Conservation (phyloP, 2,113 vertebrate species). For the Boleophthalmus pectinirostris region DNA sequence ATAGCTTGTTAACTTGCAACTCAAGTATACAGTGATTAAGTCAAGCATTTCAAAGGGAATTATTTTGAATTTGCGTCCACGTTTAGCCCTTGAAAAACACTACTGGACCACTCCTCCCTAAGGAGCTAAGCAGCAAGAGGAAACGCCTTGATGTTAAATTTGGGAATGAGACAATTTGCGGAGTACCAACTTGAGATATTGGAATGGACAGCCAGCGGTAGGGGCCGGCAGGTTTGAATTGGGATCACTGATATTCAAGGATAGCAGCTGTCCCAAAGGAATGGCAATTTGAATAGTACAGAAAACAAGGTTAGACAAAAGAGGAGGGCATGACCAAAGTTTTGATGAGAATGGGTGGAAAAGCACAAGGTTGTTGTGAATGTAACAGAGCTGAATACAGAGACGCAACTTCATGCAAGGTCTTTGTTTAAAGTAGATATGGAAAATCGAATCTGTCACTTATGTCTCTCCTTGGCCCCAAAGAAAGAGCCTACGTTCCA, state of each 20-base stretch:
- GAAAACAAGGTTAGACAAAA: constrained; percentile 32
- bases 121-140: constrained; percentile 3
- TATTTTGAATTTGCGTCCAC: constrained; percentile 53
- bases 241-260: constrained; percentile 45
- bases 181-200: constrained; percentile 21
- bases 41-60: constrained; percentile 59
- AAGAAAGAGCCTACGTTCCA: background rate
- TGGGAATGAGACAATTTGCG: constrained; percentile 22
- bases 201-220: constrained; percentile 29
- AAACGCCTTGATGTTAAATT: constrained; percentile 45
- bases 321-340: background rate
- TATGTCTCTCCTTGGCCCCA: background rate
- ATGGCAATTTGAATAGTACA: constrained; percentile 27
- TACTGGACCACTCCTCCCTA: constrained; percentile 12
- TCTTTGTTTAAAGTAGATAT: background rate
- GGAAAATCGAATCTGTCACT: background rate
- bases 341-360: background rate
- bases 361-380: background rate
- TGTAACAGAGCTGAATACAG: background rate
- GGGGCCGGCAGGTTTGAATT: constrained; percentile 27
- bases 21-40: constrained; percentile 55
- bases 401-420: background rate
- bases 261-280: constrained; percentile 34
- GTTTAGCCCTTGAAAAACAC: constrained; percentile 20
- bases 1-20: constrained; percentile 62